These are phyloP conservation scores for Ariopsis seemanni DNA, from an alignment of 2,113 vertebrate species.

Conservation along the genomic window DNA sequence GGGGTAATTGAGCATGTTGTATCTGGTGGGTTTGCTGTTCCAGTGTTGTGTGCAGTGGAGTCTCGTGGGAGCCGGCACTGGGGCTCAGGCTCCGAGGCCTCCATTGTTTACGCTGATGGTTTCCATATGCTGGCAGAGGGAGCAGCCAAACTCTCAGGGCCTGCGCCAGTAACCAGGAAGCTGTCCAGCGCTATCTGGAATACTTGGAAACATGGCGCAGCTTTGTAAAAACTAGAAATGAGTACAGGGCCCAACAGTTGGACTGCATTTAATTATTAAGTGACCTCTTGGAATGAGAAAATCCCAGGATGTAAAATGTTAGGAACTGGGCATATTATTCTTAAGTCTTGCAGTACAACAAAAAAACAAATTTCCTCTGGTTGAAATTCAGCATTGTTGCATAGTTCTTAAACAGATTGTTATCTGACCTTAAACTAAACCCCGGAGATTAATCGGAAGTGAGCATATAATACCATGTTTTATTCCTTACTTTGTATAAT, in stretches of 20 bases:
- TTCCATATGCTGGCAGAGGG: constrained; percentile 89
- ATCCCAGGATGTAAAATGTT: constrained; percentile 40
- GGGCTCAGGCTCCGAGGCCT: constrained; percentile 82
- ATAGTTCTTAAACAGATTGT: constrained; percentile 29
- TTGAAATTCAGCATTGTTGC: constrained; percentile 11
- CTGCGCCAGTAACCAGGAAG: constrained; percentile 68
- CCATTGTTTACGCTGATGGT: constrained; percentile 94
- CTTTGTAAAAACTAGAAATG: constrained; percentile 60
- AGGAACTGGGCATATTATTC: constrained; percentile 29
- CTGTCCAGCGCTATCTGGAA: constrained; percentile 76
- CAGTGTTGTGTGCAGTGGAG: constrained; percentile 78
- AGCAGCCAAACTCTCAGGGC: constrained; percentile 79
- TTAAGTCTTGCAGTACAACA: background rate
- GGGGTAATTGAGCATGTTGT: constrained; percentile 79
- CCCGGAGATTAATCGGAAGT: background rate
- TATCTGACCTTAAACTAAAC: constrained; percentile 11
- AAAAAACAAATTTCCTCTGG: constrained; percentile 11
- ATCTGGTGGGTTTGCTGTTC: constrained; percentile 79
- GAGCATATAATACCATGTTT: constrained; percentile 7
- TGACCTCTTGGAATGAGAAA: constrained; percentile 44
- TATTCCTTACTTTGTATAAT: constrained; percentile 16
- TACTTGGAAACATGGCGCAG: constrained; percentile 72
- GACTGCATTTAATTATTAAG: constrained; percentile 47
- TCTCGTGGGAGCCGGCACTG: constrained; percentile 81
- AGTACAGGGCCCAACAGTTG: constrained; percentile 49